Percentiles rank a stretch among this genome's conserved stretches.
phyloP scores from a whole-genome alignment of 64 coral and sea anemone genomes.

The Orbicella faveolata region DNA sequence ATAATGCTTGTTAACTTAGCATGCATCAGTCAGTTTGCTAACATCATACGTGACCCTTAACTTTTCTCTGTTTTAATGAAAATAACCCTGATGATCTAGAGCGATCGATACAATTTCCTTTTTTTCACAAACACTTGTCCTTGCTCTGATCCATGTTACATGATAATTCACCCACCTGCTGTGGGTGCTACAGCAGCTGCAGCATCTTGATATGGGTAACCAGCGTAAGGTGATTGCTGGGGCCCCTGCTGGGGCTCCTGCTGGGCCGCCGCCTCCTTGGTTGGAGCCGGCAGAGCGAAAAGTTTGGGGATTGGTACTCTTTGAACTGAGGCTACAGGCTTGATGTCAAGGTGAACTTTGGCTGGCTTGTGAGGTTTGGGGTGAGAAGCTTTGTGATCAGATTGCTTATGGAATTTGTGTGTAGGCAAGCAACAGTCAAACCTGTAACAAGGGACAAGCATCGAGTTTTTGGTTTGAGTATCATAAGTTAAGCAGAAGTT shows the following conservation, averaged over 20 bases:
- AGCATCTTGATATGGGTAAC: neutral
- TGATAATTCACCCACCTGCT: neutral
- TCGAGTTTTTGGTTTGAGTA: neutral
- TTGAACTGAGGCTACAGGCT: constrained; percentile 46
- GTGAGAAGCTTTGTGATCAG: neutral
- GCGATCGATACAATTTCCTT: too few species aligned
- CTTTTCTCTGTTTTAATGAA: too few species aligned
- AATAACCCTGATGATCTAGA: too few species aligned
- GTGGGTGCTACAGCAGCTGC: neutral
- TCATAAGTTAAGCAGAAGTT: too few species aligned
- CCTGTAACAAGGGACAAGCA: neutral
- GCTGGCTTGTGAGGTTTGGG: constrained; percentile 38
- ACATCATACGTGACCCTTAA: too few species aligned
- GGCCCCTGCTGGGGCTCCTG: neutral
- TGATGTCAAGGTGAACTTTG: constrained; percentile 30
- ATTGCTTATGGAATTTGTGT: constrained; percentile 30
- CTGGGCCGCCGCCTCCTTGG: neutral
- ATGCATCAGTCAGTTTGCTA: too few species aligned
- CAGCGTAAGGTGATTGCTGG: constrained; percentile 11
- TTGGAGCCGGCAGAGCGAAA: neutral
- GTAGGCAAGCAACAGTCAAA: constrained; percentile 65
- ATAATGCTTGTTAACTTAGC: too few species aligned
- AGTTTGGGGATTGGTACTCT: constrained; percentile 29
- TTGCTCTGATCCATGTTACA: too few species aligned
- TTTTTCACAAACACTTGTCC: too few species aligned